A percentile compares a stretch with the other conserved stretches of the same genome.
phyloP scores from a whole-genome alignment of 2,113 vertebrate species.

The Taxidea taxus region DNA sequence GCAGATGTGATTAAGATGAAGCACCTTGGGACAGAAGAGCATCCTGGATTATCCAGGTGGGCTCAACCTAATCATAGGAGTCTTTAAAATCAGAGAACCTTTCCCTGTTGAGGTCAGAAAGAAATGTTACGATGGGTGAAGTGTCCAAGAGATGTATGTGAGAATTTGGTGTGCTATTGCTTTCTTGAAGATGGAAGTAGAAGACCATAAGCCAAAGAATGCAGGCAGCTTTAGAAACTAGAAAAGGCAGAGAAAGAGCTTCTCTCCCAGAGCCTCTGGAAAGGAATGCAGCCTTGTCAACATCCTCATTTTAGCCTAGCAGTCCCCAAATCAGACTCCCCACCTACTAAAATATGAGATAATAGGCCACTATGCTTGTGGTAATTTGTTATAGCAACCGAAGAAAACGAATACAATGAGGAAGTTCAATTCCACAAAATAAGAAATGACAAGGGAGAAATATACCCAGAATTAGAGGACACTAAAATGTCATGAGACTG shows the following conservation, averaged over 20 bases:
- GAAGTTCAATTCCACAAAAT: background rate
- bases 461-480: background rate
- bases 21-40: background rate
- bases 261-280: background rate
- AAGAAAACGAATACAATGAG: background rate
- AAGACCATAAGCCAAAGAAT: background rate
- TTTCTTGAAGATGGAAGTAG: background rate
- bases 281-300: background rate
- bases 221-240: background rate
- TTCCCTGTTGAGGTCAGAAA: background rate
- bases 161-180: background rate
- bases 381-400: background rate
- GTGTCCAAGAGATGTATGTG: background rate
- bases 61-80: background rate
- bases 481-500: background rate
- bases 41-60: background rate
- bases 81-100: background rate
- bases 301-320: background rate
- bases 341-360: background rate
- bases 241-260: background rate
- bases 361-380: background rate
- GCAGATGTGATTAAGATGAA: background rate
- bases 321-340: background rate
- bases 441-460: background rate
- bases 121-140: background rate